Percentiles rank a stretch among this genome's conserved stretches.
Evolutionary conservation across 1,140 invertebrate species (phyloP).

Genomic region (Caerostris extrusa): DNA sequence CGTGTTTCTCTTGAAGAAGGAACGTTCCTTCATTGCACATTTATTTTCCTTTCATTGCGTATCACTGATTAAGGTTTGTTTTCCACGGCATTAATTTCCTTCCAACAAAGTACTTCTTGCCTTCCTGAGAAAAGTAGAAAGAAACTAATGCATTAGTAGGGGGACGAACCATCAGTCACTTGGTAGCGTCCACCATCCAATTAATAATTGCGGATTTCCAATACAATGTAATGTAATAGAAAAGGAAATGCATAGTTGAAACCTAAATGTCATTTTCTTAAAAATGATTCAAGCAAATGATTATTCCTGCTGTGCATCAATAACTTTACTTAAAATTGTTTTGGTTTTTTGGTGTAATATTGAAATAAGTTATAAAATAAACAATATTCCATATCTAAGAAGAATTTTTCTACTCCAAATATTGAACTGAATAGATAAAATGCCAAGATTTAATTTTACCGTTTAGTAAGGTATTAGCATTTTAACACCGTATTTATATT

Average conservation of each 20-base stretch:
- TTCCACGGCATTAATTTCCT: constrained; percentile 35
- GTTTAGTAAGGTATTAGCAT: too few species aligned
- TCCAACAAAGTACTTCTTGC: constrained; percentile 27
- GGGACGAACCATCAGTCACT: constrained; percentile 12
- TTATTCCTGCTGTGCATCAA: neutral
- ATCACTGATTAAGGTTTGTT: constrained; percentile 42
- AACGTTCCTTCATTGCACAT: neutral
- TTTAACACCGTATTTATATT: too few species aligned
- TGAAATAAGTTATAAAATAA: too few species aligned
- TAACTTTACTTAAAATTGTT: too few species aligned
- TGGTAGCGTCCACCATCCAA: constrained; percentile 21
- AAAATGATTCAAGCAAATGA: neutral
- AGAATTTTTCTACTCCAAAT: too few species aligned
- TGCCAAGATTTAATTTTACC: too few species aligned
- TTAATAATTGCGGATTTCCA: constrained; percentile 39
- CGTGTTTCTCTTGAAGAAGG: constrained; percentile 10
- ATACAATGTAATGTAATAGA: constrained; percentile 26
- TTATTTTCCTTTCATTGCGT: constrained; percentile 39
- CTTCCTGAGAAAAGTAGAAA: constrained; percentile 34
- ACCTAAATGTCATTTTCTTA: neutral
- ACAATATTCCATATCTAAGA: too few species aligned
- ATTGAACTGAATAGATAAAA: too few species aligned
- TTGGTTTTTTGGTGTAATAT: too few species aligned
- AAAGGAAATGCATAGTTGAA: neutral
- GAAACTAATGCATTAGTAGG: constrained; percentile 42